These are phyloP conservation scores for Hydropotes inermis DNA, from an alignment of 2,113 vertebrate species.

Conservation along the genomic window DNA sequence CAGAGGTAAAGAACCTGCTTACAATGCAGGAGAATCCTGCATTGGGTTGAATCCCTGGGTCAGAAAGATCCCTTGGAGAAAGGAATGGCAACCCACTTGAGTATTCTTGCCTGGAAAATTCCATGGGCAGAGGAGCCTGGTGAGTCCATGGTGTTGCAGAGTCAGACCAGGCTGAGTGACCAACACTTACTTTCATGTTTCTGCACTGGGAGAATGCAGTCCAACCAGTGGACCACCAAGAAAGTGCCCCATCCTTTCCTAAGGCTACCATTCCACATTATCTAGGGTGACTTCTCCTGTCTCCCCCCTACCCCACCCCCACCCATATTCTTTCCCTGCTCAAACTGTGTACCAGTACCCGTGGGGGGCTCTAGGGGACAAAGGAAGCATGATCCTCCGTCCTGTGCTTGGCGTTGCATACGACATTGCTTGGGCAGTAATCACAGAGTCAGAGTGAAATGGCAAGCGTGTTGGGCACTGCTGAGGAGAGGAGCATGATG, in stretches of 20 bases:
- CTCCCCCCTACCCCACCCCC: not conserved
- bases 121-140: not conserved
- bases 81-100: not conserved
- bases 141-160: not conserved
- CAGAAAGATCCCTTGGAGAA: not conserved
- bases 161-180: not conserved
- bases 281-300: not conserved
- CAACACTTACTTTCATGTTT: not conserved
- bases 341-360: not conserved
- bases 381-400: not conserved
- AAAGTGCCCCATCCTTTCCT: not conserved
- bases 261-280: not conserved
- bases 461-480: too few species aligned
- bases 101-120: not conserved
- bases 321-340: not conserved
- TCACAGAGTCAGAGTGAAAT: not conserved
- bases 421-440: not conserved
- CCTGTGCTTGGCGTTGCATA: fast-evolving
- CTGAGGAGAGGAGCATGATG: not conserved
- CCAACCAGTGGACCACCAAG: not conserved
- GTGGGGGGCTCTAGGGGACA: fast-evolving
- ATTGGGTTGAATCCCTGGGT: not conserved
- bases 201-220: not conserved
- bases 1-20: not conserved
- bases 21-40: not conserved